Evolutionary conservation across 2,888 invertebrate species (phyloP), one percentile per base, ranked within the genome.

Genomic region (Achlya flavicornis): DNA sequence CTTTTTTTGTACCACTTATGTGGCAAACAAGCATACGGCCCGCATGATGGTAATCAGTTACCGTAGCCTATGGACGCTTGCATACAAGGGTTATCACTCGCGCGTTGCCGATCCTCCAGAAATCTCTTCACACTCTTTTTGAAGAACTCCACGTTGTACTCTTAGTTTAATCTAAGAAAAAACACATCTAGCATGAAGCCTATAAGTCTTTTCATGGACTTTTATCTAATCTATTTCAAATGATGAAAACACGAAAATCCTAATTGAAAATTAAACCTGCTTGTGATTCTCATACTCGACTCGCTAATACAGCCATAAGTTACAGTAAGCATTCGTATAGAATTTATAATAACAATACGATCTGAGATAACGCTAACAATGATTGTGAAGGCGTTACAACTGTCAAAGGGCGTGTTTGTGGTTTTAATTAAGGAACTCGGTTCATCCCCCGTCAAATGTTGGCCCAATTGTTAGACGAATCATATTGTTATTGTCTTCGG

Each of bases 401-500:
- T 89, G 88, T 89, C 89, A 88, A 78, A 79, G 83, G 80, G 83
- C 80, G 83, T 80, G 82, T 78, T 81, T 75, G 78, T 71, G 79
- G 79, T 80, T 88, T 88, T 89, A 88, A 90, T 89, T 88, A 89
- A 85, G 83, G 85, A 83, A 80, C 77, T 74, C 72, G 70, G 77
- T 83, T 84, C 84, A 85, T 84, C 84, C 85, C 80, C 68, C 63
- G 53, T 63, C 68, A 64, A 65, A 69, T 70, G 73, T 70, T 72
- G 67, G 68, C 70, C 67, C 63, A 69, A 72, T 70, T 73, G 66
- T 75, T 76, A 73, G 73, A 72, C 72, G 67, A 19, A 63, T 63
- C 62, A 65, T 63, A 68, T 72, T 75, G 69, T 65, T 65, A 68
- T 61, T 41, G 12, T 60, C 19, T 38, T 7, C 11, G 26, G 11